phyloP scores from a whole-genome alignment of 2,888 invertebrate species.

The Tineola bisselliella region DNA sequence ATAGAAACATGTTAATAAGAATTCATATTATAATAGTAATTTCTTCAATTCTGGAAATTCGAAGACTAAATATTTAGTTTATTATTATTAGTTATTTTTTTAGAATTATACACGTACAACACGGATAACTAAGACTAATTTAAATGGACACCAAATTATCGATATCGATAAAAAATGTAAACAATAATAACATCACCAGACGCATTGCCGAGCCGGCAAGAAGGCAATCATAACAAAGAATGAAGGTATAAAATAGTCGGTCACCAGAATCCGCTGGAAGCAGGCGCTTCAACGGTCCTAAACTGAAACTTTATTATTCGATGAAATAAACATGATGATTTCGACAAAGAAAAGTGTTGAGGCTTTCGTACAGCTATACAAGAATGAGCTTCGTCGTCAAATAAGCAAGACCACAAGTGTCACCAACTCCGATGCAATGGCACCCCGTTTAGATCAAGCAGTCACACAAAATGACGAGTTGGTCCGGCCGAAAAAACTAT shows the following conservation, averaged over 20 bases:
- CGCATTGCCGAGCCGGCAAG: conserved; percentile 43
- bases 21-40: too few species aligned
- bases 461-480: conserved; percentile 41
- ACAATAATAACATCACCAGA: conserved; percentile 42
- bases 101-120: neutral
- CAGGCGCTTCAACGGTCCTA: conserved; percentile 27
- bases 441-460: conserved; percentile 54
- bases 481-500: conserved; percentile 50
- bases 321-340: conserved; percentile 36
- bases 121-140: neutral
- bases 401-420: conserved; percentile 71
- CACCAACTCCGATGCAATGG: conserved; percentile 69
- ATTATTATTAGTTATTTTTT: too few species aligned
- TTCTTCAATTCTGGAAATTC: too few species aligned
- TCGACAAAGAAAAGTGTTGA: conserved; percentile 50
- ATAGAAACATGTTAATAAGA: conserved; percentile 11
- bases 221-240: conserved; percentile 59
- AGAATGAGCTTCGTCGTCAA: conserved; percentile 54
- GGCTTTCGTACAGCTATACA: conserved; percentile 46
- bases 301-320: neutral
- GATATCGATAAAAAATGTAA: conserved; percentile 52
- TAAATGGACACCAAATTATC: neutral
- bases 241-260: conserved; percentile 36
- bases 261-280: conserved; percentile 35
- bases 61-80: too few species aligned